Conservation (phyloP, 1,140 invertebrate genomes). For the Caenorhabditis briggsae region DNA sequence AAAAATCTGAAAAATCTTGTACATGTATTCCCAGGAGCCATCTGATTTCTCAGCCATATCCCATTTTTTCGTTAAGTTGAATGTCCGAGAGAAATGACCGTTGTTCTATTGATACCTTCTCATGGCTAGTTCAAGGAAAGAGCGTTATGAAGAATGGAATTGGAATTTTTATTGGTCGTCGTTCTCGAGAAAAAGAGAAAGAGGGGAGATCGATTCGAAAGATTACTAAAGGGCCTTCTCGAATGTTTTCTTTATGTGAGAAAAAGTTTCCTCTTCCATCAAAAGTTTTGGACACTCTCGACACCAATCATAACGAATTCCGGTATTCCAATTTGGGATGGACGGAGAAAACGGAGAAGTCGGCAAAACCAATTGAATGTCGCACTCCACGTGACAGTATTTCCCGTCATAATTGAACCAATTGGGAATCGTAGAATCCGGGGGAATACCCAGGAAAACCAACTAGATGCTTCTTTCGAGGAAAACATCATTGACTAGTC, state of each 20-base stretch:
- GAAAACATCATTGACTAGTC: constrained; percentile 44
- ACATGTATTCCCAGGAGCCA: not conserved
- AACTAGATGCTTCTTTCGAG: not conserved
- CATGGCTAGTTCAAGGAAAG: constrained; percentile 38
- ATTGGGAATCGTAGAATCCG: not conserved
- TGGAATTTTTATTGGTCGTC: constrained; percentile 50
- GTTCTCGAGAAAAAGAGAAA: not conserved
- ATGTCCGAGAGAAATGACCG: constrained; percentile 15
- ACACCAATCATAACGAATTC: constrained; percentile 40
- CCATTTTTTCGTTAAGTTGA: not conserved
- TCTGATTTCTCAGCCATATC: constrained; percentile 39
- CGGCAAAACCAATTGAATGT: constrained; percentile 18
- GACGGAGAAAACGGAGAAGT: too few relatives aligned
- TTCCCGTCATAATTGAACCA: constrained; percentile 3
- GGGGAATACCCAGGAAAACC: not conserved
- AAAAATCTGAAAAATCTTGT: constrained; percentile 23
- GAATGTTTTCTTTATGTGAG: constrained; percentile 52
- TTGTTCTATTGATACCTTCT: constrained; percentile 48
- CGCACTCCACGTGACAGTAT: constrained; percentile 32
- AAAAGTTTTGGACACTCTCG: constrained; percentile 46
- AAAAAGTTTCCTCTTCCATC: constrained; percentile 44
- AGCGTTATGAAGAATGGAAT: constrained; percentile 52
- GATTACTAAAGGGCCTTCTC: constrained; percentile 40
- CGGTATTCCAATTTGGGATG: not conserved
- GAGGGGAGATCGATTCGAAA: constrained; percentile 19